Conservation (phyloP, 2,797 vertebrate genomes). For the Geotria australis region DNA sequence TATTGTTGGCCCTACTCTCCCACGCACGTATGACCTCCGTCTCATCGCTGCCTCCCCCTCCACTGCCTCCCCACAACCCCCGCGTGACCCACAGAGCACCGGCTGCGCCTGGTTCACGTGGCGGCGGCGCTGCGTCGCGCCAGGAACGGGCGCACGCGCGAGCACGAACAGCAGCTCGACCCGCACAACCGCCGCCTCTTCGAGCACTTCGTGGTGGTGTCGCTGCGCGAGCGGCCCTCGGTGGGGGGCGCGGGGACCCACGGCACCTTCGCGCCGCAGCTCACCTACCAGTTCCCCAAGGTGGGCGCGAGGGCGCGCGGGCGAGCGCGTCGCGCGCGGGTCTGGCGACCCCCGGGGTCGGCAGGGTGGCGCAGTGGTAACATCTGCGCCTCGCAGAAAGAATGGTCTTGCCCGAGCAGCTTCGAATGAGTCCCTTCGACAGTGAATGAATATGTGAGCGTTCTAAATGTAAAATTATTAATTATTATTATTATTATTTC, state of each 20-base stretch:
- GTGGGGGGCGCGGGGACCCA: slow-evolving; percentile 4
- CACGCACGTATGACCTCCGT: neutral
- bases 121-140: slow-evolving; percentile 40
- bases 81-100: slow-evolving; percentile 1
- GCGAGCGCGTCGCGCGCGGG: slow-evolving; percentile 24
- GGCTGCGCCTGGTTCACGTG: slow-evolving; percentile 24
- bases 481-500: no score
- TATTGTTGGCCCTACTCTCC: neutral
- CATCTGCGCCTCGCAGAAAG: no score
- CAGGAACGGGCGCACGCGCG: slow-evolving; percentile 61
- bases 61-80: neutral
- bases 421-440: no score
- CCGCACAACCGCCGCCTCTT: slow-evolving; percentile 75
- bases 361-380: no score
- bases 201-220: slow-evolving; percentile 85
- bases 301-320: slow-evolving; percentile 56
- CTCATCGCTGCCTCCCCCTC: neutral
- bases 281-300: slow-evolving; percentile 77
- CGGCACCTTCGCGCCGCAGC: slow-evolving; percentile 31
- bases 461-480: no score
- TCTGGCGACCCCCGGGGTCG: no score
- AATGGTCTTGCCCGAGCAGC: no score
- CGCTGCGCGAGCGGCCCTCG: slow-evolving; percentile 32
- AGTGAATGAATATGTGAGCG: no score
- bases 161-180: slow-evolving; percentile 59